These are phyloP conservation scores for Coendou prehensilis DNA, from an alignment of 2,797 vertebrate genomes.

Conservation along the genomic window DNA sequence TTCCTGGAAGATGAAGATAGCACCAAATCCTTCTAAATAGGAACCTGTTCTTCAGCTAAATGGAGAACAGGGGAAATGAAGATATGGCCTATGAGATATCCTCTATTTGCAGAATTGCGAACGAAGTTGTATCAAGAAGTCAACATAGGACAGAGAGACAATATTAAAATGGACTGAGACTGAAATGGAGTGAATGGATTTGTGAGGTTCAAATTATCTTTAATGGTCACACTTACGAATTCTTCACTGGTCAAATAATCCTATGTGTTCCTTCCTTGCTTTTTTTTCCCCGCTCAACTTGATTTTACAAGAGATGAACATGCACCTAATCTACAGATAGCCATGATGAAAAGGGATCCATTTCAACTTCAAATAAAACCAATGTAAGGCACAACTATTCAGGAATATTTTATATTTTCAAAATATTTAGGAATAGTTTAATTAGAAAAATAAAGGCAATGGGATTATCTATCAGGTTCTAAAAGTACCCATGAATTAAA, in stretches of 20 bases:
- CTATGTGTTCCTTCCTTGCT: neutral
- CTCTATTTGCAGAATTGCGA: neutral
- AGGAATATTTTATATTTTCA: slow-evolving; percentile 84
- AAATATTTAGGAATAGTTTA: slow-evolving; percentile 83
- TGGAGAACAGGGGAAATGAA: neutral
- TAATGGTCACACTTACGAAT: slow-evolving; percentile 45
- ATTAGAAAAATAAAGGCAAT: slow-evolving; percentile 86
- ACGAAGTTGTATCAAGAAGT: slow-evolving; percentile 14
- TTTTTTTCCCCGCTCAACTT: slow-evolving; percentile 9
- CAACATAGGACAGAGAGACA: slow-evolving; percentile 38
- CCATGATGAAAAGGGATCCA: slow-evolving; percentile 48
- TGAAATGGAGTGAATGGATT: neutral
- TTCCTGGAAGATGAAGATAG: neutral
- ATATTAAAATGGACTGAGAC: neutral
- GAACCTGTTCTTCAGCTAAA: slow-evolving; percentile 55
- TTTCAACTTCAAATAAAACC: slow-evolving; percentile 77
- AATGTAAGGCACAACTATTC: slow-evolving; percentile 81
- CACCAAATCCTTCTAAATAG: slow-evolving; percentile 7
- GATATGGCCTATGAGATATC: neutral
- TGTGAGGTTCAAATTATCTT: slow-evolving; percentile 59
- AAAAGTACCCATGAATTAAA: slow-evolving; percentile 82
- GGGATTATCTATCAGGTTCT: slow-evolving; percentile 81
- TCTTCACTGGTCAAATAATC: slow-evolving; percentile 52
- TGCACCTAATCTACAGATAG: slow-evolving; percentile 2
- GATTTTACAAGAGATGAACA: slow-evolving; percentile 41